Percentiles rank a stretch among this genome's conserved stretches.
These are phyloP conservation scores for Helicoverpa assulta DNA, from an alignment of 2,888 invertebrate species.

Conservation along the genomic window DNA sequence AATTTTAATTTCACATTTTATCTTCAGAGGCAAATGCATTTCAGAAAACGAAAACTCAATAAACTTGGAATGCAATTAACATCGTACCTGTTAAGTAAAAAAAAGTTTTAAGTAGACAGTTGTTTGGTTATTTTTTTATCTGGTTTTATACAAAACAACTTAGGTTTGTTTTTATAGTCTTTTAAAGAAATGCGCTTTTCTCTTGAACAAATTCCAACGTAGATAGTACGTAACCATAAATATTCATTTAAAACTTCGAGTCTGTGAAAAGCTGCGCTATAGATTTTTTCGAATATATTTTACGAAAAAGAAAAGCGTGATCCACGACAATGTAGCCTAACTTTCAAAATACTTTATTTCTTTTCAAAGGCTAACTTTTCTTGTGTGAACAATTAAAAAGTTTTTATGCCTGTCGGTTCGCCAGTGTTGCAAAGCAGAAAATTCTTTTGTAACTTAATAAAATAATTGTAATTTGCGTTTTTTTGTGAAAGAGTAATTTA, in stretches of 20 bases:
- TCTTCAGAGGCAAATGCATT: too few relatives aligned
- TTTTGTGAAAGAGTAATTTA: neutral
- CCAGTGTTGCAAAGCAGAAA: constrained; percentile 2
- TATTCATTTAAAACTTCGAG: neutral
- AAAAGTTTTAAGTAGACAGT: too few relatives aligned
- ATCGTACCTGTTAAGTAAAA: too few relatives aligned
- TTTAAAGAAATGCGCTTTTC: too few relatives aligned
- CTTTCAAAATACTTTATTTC: constrained; percentile 8
- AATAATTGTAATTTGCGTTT: neutral
- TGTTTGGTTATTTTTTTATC: too few relatives aligned
- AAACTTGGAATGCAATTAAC: too few relatives aligned
- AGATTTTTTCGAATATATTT: neutral
- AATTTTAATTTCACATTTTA: too few relatives aligned
- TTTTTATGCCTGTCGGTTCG: constrained; percentile 28
- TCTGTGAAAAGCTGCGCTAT: neutral
- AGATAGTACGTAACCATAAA: neutral
- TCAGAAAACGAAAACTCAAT: too few relatives aligned
- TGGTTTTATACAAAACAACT: too few relatives aligned
- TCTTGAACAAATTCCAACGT: too few relatives aligned
- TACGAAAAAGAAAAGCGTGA: constrained; percentile 7
- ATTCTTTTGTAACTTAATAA: constrained; percentile 4
- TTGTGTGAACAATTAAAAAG: constrained; percentile 44
- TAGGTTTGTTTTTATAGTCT: too few relatives aligned
- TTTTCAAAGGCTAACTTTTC: constrained; percentile 32
- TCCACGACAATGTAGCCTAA: constrained; percentile 8